Percentiles rank a stretch among this genome's conserved stretches.
These are phyloP conservation scores for Brotula barbata DNA, from an alignment of 2,797 vertebrate genomes.

Conservation along the genomic window DNA sequence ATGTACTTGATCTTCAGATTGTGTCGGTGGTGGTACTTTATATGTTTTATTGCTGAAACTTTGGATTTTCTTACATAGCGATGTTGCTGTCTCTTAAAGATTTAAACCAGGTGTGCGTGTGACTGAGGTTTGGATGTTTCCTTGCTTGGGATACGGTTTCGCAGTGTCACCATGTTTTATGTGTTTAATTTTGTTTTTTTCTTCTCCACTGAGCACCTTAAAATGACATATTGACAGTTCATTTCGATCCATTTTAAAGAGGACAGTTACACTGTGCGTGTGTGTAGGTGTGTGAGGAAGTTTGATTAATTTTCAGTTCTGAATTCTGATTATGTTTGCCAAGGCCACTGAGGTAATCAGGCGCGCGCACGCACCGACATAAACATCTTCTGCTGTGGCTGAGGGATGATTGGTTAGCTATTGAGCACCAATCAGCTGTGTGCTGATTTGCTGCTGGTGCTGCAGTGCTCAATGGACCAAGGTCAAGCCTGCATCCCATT, in stretches of 20 bases:
- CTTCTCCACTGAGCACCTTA: slow-evolving; percentile 26
- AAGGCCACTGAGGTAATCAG: slow-evolving; percentile 36
- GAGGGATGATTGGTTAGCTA: slow-evolving; percentile 13
- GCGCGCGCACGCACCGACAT: slow-evolving; percentile 2
- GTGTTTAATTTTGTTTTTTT: slow-evolving; percentile 21
- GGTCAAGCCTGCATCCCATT: slow-evolving; percentile 4
- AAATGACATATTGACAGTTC: slow-evolving; percentile 37
- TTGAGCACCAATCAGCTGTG: slow-evolving; percentile 7
- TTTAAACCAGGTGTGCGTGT: too few relatives aligned
- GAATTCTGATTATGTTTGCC: slow-evolving; percentile 36
- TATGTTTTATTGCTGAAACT: too few relatives aligned
- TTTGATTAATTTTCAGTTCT: slow-evolving; percentile 33
- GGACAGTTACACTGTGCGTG: neutral
- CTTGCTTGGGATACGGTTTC: neutral
- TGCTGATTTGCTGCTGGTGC: slow-evolving; percentile 7
- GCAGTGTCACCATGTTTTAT: neutral
- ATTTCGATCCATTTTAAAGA: slow-evolving; percentile 23
- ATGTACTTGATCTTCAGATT: too few relatives aligned
- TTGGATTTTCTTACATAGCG: too few relatives aligned
- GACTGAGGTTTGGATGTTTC: neutral
- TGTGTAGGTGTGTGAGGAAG: neutral
- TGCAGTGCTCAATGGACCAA: slow-evolving; percentile 6
- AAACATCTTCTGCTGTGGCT: slow-evolving; percentile 1
- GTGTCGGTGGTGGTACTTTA: too few relatives aligned
- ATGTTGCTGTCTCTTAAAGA: too few relatives aligned